phyloP scores from a whole-genome alignment of 2,113 vertebrate genomes.

The Bubalus kerabau region DNA sequence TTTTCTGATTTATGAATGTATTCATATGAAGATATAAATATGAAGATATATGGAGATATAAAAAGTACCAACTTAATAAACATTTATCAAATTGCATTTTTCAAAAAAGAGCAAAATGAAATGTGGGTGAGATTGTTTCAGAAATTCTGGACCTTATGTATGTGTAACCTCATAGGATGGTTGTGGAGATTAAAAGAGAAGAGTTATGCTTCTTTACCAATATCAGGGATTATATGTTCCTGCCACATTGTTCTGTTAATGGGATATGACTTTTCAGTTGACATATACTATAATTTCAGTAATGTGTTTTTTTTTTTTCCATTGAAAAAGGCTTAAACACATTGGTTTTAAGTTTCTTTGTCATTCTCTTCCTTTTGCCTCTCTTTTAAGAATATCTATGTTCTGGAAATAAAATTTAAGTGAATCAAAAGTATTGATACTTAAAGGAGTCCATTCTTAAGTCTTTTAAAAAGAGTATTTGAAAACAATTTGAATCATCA shows the following conservation, averaged over 20 bases:
- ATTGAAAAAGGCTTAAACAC: conserved; percentile 50
- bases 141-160: conserved; percentile 40
- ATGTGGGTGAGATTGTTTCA: conserved; percentile 27
- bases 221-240: conserved; percentile 58
- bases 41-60: background rate
- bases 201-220: background rate
- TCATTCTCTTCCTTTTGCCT: background rate
- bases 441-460: background rate
- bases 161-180: background rate
- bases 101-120: conserved; percentile 1
- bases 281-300: conserved; percentile 52
- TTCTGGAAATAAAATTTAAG: conserved; percentile 31
- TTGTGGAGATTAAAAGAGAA: conserved; percentile 48
- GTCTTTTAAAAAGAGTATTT: background rate
- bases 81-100: conserved; percentile 29
- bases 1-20: conserved; percentile 25
- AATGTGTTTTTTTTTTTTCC: conserved; percentile 24
- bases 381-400: conserved; percentile 30
- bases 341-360: conserved; percentile 49
- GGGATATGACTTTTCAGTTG: conserved; percentile 58
- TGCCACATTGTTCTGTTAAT: conserved; percentile 52
- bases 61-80: background rate
- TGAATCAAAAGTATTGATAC: background rate
- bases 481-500: background rate
- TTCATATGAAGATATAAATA: background rate